Base-by-base conservation (phyloP, 2,888 invertebrate species). In the Aphidius colemani region DNA sequence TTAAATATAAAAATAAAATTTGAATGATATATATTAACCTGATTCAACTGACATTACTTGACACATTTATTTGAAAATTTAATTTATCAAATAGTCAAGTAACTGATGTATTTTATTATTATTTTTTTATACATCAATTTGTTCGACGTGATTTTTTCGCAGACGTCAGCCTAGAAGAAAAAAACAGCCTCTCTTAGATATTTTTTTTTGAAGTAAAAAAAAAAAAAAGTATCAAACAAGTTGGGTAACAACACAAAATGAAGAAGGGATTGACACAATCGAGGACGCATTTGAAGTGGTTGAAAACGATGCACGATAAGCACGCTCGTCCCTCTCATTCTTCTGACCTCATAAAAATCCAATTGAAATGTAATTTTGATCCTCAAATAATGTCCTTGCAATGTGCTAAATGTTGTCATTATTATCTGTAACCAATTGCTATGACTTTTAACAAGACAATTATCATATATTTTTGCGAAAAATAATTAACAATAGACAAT, bases 281-380 rank as follows among this genome's bases (percentile, higher is more conserved):
- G 41, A 68, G 69, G 64, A 68, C 66, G 49, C 45, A 48, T 63
- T 74, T 74, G 69, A 72, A 74, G 71, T 73, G 76, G 74, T 72
- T 46, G 57, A 46, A 70, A 78, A 78, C 80, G 80, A 81, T 81
- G 80, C 79, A 76, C 77, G 82, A 82, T 82, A 82, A 82, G 81
- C 81, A 81, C 81, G 80, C 78, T 78, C 76, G 75, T 73, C 72
- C 77, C 75, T 75, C 75, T 77, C 30, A 30, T 30, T 30, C 30
- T 3, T 30, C 30, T 30, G 30, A 30, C 30, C 30, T 30, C 3
- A 3, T 30, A 30, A 30, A 30, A 5, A 30, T 30, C 30, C 3
- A 30, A 30, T 30, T 30, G 4, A 30, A 30, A 30, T 30, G 30
- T 5, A 30, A 30, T 30, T 30, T 30, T 30, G 5, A 30, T 30